Evolutionary conservation across 2,113 vertebrate genomes (phyloP), one percentile per base, ranked within the genome.

Genomic region (Embiotoca jacksoni): DNA sequence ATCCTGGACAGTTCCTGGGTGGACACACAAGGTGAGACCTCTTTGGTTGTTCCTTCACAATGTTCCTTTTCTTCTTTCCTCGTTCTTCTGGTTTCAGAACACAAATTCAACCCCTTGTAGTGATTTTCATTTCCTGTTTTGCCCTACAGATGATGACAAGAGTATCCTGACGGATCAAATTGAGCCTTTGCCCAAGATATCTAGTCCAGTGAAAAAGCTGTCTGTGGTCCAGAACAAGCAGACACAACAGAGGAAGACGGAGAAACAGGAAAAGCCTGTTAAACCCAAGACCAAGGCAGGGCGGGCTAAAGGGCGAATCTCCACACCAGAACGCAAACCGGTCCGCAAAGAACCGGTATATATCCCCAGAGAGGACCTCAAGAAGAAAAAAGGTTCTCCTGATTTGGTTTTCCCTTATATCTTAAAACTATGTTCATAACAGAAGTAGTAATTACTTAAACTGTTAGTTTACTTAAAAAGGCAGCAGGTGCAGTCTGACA

Each of bases 1-100:
- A 93, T 99, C 89, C 94, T 99, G 95, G 98, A 99, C 96, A 99
- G 98, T 92, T 97, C 97, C 92, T 99, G 98, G 98, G 94, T 98
- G 71, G 98, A 99, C 88, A 96, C 97, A 83, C 98, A 98, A 97
- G 98, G 98, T 99, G 92, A 96, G 95, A 90, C 75, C 36, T 46
- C 5, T 30, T 37, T 52, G 2, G 10, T 59, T 5, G 2, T 54
- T 71, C 16, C 0, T 31, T 7, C 3, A 16, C 4, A 16, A 55
- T 62, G n/a, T 46, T 58, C 6, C 23, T 57, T 35, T 33, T 39
- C 4, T 15, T 16, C 6, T 10, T 11, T 32, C 10, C 41, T 39
- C 15, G 3, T 3, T 36, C 5, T 7, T 47, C 14, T 61, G 8
- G 52, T 70, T 79, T 31, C 54, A 47, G 30, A 14, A n/a, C 31